Conservation (phyloP, 1,140 invertebrate genomes). For the Nasonia vitripennis region DNA sequence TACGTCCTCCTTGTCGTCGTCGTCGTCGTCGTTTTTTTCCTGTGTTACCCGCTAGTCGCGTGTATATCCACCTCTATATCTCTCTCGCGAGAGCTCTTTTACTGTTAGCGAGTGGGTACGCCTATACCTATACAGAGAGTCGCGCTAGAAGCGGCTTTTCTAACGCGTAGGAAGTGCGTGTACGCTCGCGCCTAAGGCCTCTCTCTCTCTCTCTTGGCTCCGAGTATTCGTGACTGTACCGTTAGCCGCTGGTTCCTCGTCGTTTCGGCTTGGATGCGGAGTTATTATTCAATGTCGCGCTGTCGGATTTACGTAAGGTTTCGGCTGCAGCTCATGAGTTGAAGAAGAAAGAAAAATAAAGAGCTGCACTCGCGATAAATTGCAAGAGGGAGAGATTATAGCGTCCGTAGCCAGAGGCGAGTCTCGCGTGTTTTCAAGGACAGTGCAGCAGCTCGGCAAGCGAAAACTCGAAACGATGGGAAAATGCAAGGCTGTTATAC, state of each 20-base stretch:
- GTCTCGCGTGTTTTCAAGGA: constrained; percentile 17
- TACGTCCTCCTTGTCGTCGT: neutral
- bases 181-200: neutral
- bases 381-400: neutral
- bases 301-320: neutral
- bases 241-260: neutral
- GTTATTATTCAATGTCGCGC: neutral
- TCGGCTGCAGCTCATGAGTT: too few species aligned
- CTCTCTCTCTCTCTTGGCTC: neutral
- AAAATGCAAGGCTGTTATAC: neutral
- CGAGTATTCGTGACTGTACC: neutral
- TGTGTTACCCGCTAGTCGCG: constrained; percentile 18
- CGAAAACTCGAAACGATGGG: neutral
- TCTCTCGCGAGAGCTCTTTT: constrained; percentile 13
- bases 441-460: neutral
- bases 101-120: constrained; percentile 32
- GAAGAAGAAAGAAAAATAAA: neutral
- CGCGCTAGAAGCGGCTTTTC: constrained; percentile 14
- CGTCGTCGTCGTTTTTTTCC: constrained; percentile 16
- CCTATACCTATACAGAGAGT: neutral
- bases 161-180: constrained; percentile 36
- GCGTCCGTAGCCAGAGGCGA: neutral
- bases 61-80: constrained; percentile 4
- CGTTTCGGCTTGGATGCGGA: neutral
- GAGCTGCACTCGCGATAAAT: neutral